Percentiles rank a stretch among this genome's conserved stretches.
phyloP scores from a whole-genome alignment of 2,113 vertebrate genomes.

The Porphyrio hochstetteri region DNA sequence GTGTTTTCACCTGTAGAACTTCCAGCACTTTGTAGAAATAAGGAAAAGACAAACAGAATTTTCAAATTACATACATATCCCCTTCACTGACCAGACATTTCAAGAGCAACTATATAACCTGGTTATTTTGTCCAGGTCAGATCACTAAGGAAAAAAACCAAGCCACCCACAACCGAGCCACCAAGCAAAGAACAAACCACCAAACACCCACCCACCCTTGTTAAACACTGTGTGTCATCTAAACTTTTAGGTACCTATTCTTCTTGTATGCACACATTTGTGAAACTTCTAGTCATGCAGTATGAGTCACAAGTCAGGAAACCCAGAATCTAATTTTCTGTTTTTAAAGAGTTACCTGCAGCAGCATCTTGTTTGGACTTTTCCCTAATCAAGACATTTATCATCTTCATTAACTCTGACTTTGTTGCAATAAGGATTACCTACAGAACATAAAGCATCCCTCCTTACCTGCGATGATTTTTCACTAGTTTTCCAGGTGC shows the following conservation, averaged over 20 bases:
- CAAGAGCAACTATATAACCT: background rate
- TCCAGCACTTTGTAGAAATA: background rate
- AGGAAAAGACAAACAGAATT: background rate
- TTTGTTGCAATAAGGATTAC: background rate
- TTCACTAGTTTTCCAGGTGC: background rate
- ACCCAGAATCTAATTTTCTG: background rate
- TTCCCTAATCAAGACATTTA: background rate
- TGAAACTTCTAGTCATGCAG: background rate
- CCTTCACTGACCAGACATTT: background rate
- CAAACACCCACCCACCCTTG: background rate
- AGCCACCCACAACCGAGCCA: background rate
- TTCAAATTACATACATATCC: background rate
- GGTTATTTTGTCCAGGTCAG: background rate
- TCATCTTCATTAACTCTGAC: background rate
- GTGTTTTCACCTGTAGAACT: background rate
- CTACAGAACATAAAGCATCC: background rate
- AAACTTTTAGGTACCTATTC: background rate
- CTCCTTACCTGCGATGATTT: background rate
- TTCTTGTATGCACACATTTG: conserved; percentile 7
- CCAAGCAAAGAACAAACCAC: background rate
- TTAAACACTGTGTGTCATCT: conserved; percentile 9
- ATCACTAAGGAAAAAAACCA: background rate
- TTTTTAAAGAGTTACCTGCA: background rate
- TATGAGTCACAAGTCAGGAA: conserved; percentile 27
- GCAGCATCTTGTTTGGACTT: background rate